Evolutionary conservation across 2,888 invertebrate species (phyloP), one percentile per base, ranked within the genome.

Genomic region (Leptothorax acervorum): DNA sequence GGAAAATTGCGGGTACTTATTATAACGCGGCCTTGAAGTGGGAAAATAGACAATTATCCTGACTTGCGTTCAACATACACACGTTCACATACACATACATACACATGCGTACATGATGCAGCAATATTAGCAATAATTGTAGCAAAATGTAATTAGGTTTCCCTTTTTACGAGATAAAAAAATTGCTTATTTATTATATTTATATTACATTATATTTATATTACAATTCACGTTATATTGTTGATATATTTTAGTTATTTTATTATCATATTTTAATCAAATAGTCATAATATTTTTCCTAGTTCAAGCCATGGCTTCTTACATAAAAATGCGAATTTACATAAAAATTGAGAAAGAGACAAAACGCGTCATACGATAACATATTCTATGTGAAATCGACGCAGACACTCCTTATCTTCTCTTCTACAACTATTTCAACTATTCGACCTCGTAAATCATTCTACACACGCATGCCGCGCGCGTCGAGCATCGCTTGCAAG

Each of bases 1-100:
- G 81, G 88, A 84, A 88, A 88, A 86, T 85, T 78, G 66, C 66
- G 9, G 51, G 28, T 42, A 55, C 66, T 78, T 42, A 66, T 66
- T 76, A 66, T 28, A n/a, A 66, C 4, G 55, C 55, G 55, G n/a
- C 78, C 66, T 66, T 78, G 66, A 66, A n/a, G 15, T 35, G 35
- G 28, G 78, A 78, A 75, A 62, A 48, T 62, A 62, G 65, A 66
- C 66, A 66, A 76, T 76, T 76, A 75, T 39, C 18, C n/a, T n/a
- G 23, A 18, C 9, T 75, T 51, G 31, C 48, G n/a, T 48, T 57
- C 75, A 35, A n/a, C 23, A 62, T 18, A 35, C 18, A 28, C 42
- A 4, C 68, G 53, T 28, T 57, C 31, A 28, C 45, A 45, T 15
- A 28, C 28, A n/a, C 42, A 3, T 2, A 35, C 35, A 35, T 35